Evolutionary conservation across 2,888 invertebrate species (phyloP), one percentile per base, ranked within the genome.

Genomic region (Dynastes hyllus): DNA sequence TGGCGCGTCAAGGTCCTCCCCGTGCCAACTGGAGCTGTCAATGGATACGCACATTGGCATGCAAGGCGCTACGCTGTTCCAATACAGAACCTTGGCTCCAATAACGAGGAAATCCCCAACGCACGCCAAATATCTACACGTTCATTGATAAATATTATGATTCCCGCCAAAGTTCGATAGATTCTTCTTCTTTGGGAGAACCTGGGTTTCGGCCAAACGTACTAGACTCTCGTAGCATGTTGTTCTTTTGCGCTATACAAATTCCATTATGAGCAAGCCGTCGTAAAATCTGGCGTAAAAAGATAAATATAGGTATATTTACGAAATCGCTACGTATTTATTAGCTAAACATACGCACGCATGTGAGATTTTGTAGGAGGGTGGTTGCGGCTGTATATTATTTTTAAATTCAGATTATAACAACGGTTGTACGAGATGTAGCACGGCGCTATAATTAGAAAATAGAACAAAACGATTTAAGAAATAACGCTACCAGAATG

Each of bases 1-100:
- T 87, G 87, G 87, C 87, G 85, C 85, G 81, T 81, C 82, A 81
- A 81, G 84, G 83, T 83, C 82, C 84, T 83, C 83, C 84, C 83
- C 84, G 85, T 86, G 88, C 88, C 88, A 88, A 87, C 87, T 87
- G 86, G 87, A 87, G 86, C 85, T 83, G 84, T 85, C 84, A 85
- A 84, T 85, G 85, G 85, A 84, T 81, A 85, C 84, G 84, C 84
- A 85, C 84, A 83, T 84, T 85, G 85, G 84, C 84, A 85, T 82
- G 82, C 81, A 82, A 81, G 84, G 82, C 84, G 83, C 78, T 65
- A 81, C 81, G 83, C 79, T 58, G 81, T 81, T 83, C 83, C 83
- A 84, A 83, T 84, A 83, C 82, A 83, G 83, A 84, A 84, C 85
- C 84, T 86, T 86, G 86, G 86, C 86, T 85, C 82, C 82, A 83